Percentiles rank a stretch among this genome's conserved stretches.
Conservation (phyloP, 1,140 invertebrate species). For the Cydia pomonella region DNA sequence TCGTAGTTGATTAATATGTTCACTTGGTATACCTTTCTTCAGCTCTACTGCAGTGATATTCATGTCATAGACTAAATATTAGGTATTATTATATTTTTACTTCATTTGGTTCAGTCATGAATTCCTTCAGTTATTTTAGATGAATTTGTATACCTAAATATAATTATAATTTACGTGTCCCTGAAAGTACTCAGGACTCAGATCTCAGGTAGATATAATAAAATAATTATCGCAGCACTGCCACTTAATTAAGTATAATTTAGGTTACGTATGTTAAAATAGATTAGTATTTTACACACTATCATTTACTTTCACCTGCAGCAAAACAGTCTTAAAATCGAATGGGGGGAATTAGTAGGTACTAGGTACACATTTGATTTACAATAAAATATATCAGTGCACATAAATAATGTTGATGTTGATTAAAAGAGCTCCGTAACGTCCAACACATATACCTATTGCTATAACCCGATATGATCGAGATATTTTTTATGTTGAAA, state of each 20-base stretch:
- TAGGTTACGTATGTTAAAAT: constrained; percentile 22
- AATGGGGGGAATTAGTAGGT: background rate
- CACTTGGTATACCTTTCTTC: constrained; percentile 34
- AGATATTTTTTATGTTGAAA: no score
- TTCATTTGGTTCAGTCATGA: background rate
- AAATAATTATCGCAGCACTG: constrained; percentile 66
- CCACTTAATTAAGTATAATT: constrained; percentile 61
- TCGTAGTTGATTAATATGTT: background rate
- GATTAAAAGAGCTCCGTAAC: no score
- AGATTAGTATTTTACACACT: constrained; percentile 23
- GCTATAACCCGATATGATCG: no score
- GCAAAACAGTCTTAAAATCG: constrained; percentile 5
- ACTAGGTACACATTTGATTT: background rate
- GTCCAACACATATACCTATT: no score
- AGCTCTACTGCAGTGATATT: constrained; percentile 66
- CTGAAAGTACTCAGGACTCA: constrained; percentile 42
- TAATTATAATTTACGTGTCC: constrained; percentile 16
- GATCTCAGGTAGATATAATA: constrained; percentile 47
- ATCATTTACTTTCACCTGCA: background rate
- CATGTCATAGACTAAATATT: constrained; percentile 61
- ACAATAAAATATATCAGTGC: background rate
- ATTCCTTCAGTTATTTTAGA: constrained; percentile 30
- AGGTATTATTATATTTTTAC: background rate
- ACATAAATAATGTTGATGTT: background rate
- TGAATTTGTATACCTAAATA: constrained; percentile 36